These are phyloP conservation scores for Semaprochilodus insignis DNA, from an alignment of 2,797 vertebrate genomes.

Conservation along the genomic window DNA sequence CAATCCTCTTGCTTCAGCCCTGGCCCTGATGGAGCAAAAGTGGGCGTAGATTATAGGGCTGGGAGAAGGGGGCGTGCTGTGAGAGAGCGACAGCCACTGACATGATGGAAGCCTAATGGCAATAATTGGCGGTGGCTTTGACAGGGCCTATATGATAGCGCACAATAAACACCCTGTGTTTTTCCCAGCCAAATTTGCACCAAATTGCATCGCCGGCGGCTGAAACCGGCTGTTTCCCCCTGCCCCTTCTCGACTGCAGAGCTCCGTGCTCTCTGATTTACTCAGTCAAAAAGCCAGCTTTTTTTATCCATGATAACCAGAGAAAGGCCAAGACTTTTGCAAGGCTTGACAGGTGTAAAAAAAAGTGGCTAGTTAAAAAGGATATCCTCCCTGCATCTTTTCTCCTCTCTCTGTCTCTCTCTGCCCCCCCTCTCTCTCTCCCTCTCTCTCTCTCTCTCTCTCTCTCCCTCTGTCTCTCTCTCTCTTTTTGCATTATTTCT, in stretches of 20 bases:
- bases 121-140: constrained; percentile 98
- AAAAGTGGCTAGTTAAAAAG: constrained; percentile 77
- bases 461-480: background rate
- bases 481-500: constrained; percentile 39
- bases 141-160: constrained; percentile 98
- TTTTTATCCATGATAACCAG: constrained; percentile 65
- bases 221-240: constrained; percentile 89
- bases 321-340: constrained; percentile 43
- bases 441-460: constrained; percentile 1
- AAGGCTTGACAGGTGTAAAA: constrained; percentile 79
- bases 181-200: constrained; percentile 97
- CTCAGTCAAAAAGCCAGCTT: constrained; percentile 63
- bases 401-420: constrained; percentile 52
- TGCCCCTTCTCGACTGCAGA: constrained; percentile 56
- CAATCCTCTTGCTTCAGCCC: constrained; percentile 73
- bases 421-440: constrained; percentile 41
- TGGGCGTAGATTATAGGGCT: constrained; percentile 99
- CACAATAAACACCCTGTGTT: constrained; percentile 91
- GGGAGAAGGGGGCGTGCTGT: constrained; percentile 83
- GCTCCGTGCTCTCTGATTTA: constrained; percentile 63
- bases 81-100: constrained; percentile 90
- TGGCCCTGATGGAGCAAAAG: constrained; percentile 90
- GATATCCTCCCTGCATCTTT: constrained; percentile 63
- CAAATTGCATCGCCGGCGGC: constrained; percentile 93
- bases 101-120: constrained; percentile 99